These are phyloP conservation scores for Abrostola triplasia DNA, from an alignment of 2,888 invertebrate species.

Conservation along the genomic window DNA sequence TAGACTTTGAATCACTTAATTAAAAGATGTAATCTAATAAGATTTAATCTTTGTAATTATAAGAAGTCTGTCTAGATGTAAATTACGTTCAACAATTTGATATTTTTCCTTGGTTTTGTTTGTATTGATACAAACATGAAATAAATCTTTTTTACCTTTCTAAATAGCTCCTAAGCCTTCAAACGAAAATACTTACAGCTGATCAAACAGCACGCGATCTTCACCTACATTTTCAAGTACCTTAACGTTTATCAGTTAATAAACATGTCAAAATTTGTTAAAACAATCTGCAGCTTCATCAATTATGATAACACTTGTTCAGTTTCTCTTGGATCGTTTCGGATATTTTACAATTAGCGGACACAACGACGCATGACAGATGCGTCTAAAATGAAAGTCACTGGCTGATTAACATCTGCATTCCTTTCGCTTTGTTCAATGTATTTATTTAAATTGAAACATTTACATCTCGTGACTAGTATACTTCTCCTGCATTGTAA, in stretches of 20 bases:
- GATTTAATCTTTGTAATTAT: not conserved
- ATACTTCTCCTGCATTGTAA: slow-evolving; percentile 26
- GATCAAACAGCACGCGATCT: slow-evolving; percentile 37
- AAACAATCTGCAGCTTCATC: slow-evolving; percentile 21
- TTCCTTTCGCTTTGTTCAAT: slow-evolving; percentile 51
- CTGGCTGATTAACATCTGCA: slow-evolving; percentile 44
- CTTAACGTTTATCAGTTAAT: slow-evolving; percentile 26
- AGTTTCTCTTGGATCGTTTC: slow-evolving; percentile 50
- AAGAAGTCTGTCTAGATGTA: not conserved
- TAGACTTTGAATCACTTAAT: not conserved
- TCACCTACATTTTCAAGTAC: slow-evolving; percentile 44
- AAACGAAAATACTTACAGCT: slow-evolving; percentile 26
- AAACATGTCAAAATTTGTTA: slow-evolving; percentile 15
- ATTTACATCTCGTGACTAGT: slow-evolving; percentile 33
- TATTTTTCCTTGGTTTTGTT: not conserved
- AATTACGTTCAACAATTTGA: no score
- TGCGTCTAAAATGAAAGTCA: slow-evolving; percentile 62
- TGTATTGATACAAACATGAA: slow-evolving; percentile 13
- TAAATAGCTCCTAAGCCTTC: slow-evolving; percentile 13
- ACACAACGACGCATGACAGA: slow-evolving; percentile 60
- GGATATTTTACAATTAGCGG: slow-evolving; percentile 56
- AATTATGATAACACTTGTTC: slow-evolving; percentile 29
- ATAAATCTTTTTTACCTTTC: slow-evolving; percentile 10
- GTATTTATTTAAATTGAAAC: slow-evolving; percentile 44
- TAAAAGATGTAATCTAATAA: not conserved